Conservation (phyloP, 2,113 vertebrate genomes). For the Ictalurus punctatus region DNA sequence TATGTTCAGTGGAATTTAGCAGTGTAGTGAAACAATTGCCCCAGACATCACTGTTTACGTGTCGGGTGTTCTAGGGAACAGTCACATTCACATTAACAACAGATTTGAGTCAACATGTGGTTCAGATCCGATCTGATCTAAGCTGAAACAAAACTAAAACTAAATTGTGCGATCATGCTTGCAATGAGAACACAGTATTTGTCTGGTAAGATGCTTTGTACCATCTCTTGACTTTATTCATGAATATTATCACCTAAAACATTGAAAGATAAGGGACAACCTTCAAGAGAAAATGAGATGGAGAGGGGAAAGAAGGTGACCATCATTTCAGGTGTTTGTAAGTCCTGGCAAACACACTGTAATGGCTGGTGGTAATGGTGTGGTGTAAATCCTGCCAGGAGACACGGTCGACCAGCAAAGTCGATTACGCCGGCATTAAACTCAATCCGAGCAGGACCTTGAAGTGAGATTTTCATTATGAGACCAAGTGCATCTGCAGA, state of each 20-base stretch:
- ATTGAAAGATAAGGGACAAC: not conserved
- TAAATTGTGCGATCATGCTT: not conserved
- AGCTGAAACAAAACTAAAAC: not conserved
- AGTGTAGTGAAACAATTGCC: not conserved
- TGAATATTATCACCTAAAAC: not conserved
- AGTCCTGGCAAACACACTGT: conserved; percentile 7
- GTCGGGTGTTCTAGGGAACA: too few relatives aligned
- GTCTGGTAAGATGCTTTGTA: not conserved
- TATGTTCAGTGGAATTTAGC: not conserved
- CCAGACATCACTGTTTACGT: not conserved
- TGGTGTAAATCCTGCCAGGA: conserved; percentile 33
- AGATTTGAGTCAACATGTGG: not conserved
- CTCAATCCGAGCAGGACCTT: conserved; percentile 34
- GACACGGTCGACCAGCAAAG: conserved; percentile 15
- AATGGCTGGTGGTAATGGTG: conserved; percentile 5
- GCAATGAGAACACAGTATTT: not conserved
- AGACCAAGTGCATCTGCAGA: not conserved
- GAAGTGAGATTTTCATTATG: conserved; percentile 30
- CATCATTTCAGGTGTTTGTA: not conserved
- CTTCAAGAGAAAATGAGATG: not conserved
- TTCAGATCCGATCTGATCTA: not conserved
- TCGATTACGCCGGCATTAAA: conserved; percentile 34
- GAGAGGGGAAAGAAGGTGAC: not conserved
- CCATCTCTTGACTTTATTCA: not conserved
- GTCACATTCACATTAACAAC: not conserved